Evolutionary conservation across 37 sponge, comb jelly and placozoan species (phyloP), one percentile per base, ranked within the genome.

Genomic region (Amphimedon queenslandica): DNA sequence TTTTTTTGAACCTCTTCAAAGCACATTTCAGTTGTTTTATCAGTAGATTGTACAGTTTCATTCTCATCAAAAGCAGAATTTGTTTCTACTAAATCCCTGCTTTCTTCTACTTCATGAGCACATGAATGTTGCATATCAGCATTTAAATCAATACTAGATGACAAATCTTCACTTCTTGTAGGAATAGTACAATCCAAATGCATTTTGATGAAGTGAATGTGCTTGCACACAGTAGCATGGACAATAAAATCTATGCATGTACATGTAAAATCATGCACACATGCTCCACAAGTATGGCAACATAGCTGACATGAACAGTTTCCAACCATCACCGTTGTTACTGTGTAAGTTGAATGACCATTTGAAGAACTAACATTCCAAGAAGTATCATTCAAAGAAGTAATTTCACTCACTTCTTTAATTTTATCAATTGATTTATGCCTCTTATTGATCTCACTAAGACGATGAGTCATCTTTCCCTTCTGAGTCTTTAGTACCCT

Each of bases 401-500:
- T 47, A 47, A 47, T 47, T 47, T 47, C 13, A 47, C 53, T 47
- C 53, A 13, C 8, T 47, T 47, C 53, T 47, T 47, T 47, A 8
- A 47, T 70, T 40, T 27, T 40, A 25, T 38, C 28, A 40, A 70
- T 70, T 70, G 42, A 29, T 64, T 33, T 47, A 47, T 47, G 53
- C 51, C 63, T 34, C n/a, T 36, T 28, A 23, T 65, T 38, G 11
- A 80, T 87, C 34, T 37, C 65, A 64, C 67, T 70, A 37, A 69
- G 47, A n/a, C 79, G 32, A 24, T 76, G 11, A 1, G 78, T 66
- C 25, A 29, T 25, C 36, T 76, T 87, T 1, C 89, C 89, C 36
- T 82, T 82, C 42, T 78, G 72, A 4, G 51, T 4, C 42, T 88
- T 87, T 20, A 72, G 43, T 0, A 88, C 33, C 0, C 79, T 33